phyloP scores from a whole-genome alignment of 2,797 vertebrate species.

The Rhodeus uyekii region DNA sequence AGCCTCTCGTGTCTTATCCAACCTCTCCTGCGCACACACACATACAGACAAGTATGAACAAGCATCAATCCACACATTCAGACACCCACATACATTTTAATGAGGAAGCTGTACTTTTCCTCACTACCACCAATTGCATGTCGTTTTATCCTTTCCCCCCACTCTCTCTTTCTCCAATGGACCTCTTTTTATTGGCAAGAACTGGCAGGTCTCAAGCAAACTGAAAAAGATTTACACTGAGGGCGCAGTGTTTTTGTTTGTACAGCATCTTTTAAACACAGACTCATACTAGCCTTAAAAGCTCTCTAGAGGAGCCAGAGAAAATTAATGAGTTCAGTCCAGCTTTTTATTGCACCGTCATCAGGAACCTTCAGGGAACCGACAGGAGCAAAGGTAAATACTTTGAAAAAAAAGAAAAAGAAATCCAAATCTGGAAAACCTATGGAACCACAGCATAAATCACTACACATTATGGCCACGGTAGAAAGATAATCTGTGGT shows the following conservation, averaged over 20 bases:
- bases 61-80: conserved; percentile 32
- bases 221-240: conserved; percentile 64
- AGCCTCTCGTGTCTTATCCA: conserved; percentile 72
- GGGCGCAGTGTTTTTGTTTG: conserved; percentile 69
- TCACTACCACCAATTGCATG: conserved; percentile 43
- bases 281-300: conserved; percentile 61
- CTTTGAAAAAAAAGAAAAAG: conserved; percentile 44
- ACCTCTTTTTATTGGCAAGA: conserved; percentile 55
- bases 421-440: conserved; percentile 56
- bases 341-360: conserved; percentile 67
- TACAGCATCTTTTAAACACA: conserved; percentile 67
- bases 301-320: conserved; percentile 66
- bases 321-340: conserved; percentile 68
- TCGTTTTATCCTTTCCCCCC: conserved; percentile 20
- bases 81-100: conserved; percentile 18
- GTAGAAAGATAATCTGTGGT: conserved; percentile 58
- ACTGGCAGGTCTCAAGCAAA: conserved; percentile 59
- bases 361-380: conserved; percentile 65
- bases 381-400: conserved; percentile 63
- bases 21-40: conserved; percentile 69
- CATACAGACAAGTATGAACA: conserved; percentile 20
- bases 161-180: conserved; percentile 10
- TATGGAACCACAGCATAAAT: conserved; percentile 62
- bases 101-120: conserved; percentile 2
- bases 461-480: conserved; percentile 46